Base-by-base conservation (phyloP, 1,140 invertebrate genomes). In the Drosophila hydei region DNA sequence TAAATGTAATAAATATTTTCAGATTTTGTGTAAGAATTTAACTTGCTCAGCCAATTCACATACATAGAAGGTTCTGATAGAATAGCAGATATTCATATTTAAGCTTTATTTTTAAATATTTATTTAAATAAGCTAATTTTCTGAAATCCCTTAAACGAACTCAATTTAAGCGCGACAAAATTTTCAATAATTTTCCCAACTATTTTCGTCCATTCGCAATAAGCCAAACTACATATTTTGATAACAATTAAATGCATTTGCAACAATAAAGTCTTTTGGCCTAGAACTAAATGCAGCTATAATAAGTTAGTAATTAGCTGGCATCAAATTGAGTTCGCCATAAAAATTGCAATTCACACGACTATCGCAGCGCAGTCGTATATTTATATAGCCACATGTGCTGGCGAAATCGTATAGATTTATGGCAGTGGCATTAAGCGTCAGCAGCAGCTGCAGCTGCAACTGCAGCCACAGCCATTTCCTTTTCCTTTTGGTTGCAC, bases 391-490 rank as follows among this genome's bases (percentile, higher is more conserved):
- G 79, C 79, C 73, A 9, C 43, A 30, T 54, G 38, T 56, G 72
- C 65, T 64, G 68, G 70, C 64, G 75, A 68, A 83, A 88, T 87
- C 75, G 67, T 83, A 77, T 75, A 88, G 78, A 87, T 87, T 87
- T 87, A 87, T 88, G 78, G 72, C 77, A 60, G 60, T 48, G 50
- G 61, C 68, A 71, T 71, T 71, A 71, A 71, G 45, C 45, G 64
- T 54, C 76, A 73, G 79, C 79, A 23, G 27, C 27, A 55, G 51
- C 72, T 58, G 51, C 71, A 59, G 71, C 76, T 59, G 76, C 67
- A 12, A 1, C n/a, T 16, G n/a, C n/a, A 16, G 5, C 38, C 38
- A 8, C 56, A 75, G 62, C 64, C 77, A 71, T 74, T 73, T 75
- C 72, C 50, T 18, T 77, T 63, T 59, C 61, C 40, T 51, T 19